Conservation (phyloP, 2,113 vertebrate genomes). For the Chinchilla lanigera region DNA sequence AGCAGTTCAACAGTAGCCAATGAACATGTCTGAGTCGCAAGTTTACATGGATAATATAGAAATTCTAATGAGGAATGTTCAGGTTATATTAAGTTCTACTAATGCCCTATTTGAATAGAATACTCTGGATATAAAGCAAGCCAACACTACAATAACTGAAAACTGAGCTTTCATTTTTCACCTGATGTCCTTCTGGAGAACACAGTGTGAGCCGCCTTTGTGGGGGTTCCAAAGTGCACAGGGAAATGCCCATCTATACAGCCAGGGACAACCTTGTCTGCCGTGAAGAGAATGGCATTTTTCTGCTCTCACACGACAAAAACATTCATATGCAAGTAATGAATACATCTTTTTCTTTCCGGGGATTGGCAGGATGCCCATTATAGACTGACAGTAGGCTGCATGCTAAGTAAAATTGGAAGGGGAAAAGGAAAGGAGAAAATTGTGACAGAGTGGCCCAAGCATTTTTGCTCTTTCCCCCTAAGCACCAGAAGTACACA, state of each 20-base stretch:
- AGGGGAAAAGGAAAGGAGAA: background rate
- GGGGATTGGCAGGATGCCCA: background rate
- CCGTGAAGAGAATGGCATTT: background rate
- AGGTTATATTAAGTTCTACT: conserved; percentile 37
- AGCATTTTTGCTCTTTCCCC: background rate
- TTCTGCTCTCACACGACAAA: background rate
- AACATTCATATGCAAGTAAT: background rate
- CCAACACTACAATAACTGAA: background rate
- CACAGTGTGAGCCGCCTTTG: background rate
- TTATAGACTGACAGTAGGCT: background rate
- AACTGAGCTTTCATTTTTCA: background rate
- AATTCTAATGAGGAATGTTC: conserved; percentile 15
- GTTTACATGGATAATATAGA: conserved; percentile 40
- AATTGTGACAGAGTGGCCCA: background rate
- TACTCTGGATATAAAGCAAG: conserved; percentile 26
- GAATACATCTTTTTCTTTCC: conserved; percentile 21
- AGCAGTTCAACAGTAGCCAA: background rate
- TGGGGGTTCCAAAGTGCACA: background rate
- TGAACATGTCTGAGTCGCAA: conserved; percentile 7
- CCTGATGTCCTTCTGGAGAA: background rate
- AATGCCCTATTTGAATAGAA: conserved; percentile 31
- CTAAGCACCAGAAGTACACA: background rate
- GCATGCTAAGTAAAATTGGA: background rate
- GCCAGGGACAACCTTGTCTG: background rate
- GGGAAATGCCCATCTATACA: background rate